Conservation (phyloP, 2,888 invertebrate genomes). For the Serrognathus titanus region DNA sequence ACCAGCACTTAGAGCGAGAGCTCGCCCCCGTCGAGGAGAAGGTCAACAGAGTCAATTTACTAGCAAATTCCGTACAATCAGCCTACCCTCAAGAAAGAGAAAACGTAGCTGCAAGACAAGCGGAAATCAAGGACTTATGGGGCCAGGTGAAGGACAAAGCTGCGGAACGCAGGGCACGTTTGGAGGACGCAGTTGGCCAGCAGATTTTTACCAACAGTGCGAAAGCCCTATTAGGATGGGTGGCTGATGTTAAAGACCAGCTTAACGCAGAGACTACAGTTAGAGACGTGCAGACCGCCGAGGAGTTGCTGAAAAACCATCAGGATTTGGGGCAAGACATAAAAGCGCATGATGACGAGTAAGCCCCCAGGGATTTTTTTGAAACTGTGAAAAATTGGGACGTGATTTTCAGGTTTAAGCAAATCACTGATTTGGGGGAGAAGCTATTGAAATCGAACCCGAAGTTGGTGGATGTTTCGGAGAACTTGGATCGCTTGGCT, state of each 20-base stretch:
- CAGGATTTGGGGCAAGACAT: slow-evolving; percentile 89
- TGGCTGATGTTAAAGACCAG: slow-evolving; percentile 73
- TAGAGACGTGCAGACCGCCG: slow-evolving; percentile 89
- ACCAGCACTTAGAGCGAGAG: slow-evolving; percentile 91
- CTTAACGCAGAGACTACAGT: slow-evolving; percentile 74
- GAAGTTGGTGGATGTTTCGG: slow-evolving; percentile 69
- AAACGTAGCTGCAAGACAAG: slow-evolving; percentile 81
- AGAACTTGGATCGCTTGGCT: slow-evolving; percentile 67
- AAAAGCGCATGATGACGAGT: slow-evolving; percentile 85
- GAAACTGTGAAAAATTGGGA: slow-evolving; percentile 3
- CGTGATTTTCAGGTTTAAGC: slow-evolving; percentile 59
- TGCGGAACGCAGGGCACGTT: slow-evolving; percentile 72
- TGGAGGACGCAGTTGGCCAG: slow-evolving; percentile 93
- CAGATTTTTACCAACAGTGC: slow-evolving; percentile 89
- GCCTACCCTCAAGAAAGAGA: slow-evolving; percentile 88
- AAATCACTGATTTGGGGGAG: slow-evolving; percentile 75
- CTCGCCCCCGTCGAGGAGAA: slow-evolving; percentile 93
- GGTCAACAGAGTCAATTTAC: slow-evolving; percentile 78
- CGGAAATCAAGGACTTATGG: slow-evolving; percentile 86
- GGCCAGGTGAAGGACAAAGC: slow-evolving; percentile 83
- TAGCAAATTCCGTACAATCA: slow-evolving; percentile 87
- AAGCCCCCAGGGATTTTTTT: slow-evolving; percentile 36
- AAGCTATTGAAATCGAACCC: slow-evolving; percentile 75
- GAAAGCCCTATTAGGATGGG: slow-evolving; percentile 78
- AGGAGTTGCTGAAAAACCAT: slow-evolving; percentile 84